Conservation (phyloP, 2,113 vertebrate species). For the Misgurnus anguillicaudatus region DNA sequence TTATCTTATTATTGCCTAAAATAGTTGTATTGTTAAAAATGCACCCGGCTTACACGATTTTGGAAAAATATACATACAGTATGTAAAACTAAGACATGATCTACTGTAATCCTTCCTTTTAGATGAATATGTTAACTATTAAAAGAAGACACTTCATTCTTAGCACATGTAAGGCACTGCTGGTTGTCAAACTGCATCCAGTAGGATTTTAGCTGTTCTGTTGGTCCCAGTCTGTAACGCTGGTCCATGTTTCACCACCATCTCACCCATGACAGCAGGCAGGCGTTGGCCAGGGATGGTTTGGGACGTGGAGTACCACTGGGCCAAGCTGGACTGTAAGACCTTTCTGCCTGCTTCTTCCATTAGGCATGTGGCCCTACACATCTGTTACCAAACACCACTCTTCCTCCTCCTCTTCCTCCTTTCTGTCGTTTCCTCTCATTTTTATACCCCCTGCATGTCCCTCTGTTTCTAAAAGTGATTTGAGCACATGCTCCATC, state of each 20-base stretch:
- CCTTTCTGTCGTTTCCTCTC: conserved; percentile 34
- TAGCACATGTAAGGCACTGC: neutral
- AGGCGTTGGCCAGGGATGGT: conserved; percentile 73
- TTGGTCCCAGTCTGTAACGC: conserved; percentile 42
- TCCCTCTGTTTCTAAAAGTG: conserved; percentile 46
- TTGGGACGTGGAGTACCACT: conserved; percentile 72
- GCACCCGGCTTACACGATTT: too few relatives aligned
- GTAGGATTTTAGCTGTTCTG: neutral
- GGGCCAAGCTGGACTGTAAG: conserved; percentile 71
- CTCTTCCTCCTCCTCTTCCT: conserved; percentile 14
- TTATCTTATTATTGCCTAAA: too few relatives aligned
- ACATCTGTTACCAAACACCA: conserved; percentile 38
- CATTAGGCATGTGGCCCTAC: conserved; percentile 61
- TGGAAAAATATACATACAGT: too few relatives aligned
- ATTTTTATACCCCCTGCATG: conserved; percentile 49
- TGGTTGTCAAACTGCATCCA: neutral
- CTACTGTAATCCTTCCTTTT: too few relatives aligned
- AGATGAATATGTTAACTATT: too few relatives aligned
- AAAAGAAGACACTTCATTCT: too few relatives aligned
- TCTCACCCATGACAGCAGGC: conserved; percentile 73
- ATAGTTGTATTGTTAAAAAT: too few relatives aligned
- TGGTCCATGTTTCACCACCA: conserved; percentile 68
- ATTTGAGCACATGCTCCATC: neutral
- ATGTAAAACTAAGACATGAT: too few relatives aligned
- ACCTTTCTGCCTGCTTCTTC: conserved; percentile 60